phyloP scores from a whole-genome alignment of 1,140 invertebrate species.

The Psix sp. region DNA sequence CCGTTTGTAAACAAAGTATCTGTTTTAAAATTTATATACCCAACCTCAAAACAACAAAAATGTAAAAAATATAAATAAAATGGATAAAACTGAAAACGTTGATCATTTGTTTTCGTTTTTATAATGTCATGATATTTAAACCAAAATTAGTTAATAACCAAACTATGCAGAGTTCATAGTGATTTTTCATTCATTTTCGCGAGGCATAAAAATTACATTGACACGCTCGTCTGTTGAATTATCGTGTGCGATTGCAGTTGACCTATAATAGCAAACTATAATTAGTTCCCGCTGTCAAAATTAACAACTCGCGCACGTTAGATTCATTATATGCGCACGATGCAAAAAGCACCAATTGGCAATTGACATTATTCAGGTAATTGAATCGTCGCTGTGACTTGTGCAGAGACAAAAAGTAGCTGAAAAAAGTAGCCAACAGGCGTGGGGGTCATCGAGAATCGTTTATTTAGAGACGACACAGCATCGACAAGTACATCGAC shows the following conservation, averaged over 20 bases:
- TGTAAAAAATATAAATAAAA: too few species aligned
- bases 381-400: constrained; percentile 34
- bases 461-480: too few species aligned
- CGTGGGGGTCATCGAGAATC: too few species aligned
- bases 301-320: constrained; percentile 13
- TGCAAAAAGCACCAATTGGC: constrained; percentile 40
- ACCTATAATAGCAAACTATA: constrained; percentile 21
- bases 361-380: constrained; percentile 60
- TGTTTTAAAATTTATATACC: too few species aligned
- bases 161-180: too few species aligned
- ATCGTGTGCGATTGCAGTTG: constrained; percentile 18
- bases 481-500: too few species aligned
- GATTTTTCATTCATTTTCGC: not conserved
- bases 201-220: not conserved
- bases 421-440: not conserved
- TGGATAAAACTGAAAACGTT: too few species aligned
- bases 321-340: constrained; percentile 7
- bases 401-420: constrained; percentile 11
- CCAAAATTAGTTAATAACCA: too few species aligned
- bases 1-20: too few species aligned
- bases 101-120: too few species aligned
- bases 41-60: too few species aligned
- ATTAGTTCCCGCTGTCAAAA: constrained; percentile 25
- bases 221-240: not conserved
- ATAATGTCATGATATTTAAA: too few species aligned